These are phyloP conservation scores for Yasuhikotakia modesta DNA, from an alignment of 2,797 vertebrate genomes.

Conservation along the genomic window DNA sequence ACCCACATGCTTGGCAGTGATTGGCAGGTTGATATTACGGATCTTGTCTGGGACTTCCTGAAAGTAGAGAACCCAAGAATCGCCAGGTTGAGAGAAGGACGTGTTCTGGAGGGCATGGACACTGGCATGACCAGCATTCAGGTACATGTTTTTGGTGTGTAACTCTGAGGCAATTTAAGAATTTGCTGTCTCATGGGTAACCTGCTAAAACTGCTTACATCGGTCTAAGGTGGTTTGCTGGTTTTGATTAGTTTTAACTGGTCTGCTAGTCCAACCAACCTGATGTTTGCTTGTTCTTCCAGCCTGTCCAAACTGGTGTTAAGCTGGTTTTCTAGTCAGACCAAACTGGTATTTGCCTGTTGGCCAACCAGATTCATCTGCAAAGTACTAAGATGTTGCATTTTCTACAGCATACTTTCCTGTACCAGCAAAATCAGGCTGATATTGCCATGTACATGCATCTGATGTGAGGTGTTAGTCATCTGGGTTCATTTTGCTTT, in stretches of 20 bases:
- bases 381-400: neutral
- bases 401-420: conserved; percentile 6
- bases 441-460: conserved; percentile 36
- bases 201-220: too few relatives aligned
- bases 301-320: neutral
- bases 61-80: conserved; percentile 87
- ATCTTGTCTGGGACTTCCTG: conserved; percentile 89
- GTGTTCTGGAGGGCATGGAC: conserved; percentile 84
- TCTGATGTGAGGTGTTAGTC: conserved; percentile 41
- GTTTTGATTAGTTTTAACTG: neutral
- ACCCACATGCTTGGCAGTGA: conserved; percentile 84
- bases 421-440: conserved; percentile 12
- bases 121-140: conserved; percentile 92
- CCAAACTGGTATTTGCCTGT: neutral
- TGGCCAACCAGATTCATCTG: neutral
- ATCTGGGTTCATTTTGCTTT: conserved; percentile 35
- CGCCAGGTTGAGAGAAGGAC: conserved; percentile 82
- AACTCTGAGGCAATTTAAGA: neutral
- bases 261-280: neutral
- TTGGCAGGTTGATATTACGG: conserved; percentile 94
- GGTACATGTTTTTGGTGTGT: conserved; percentile 68
- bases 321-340: neutral
- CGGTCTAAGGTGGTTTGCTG: too few relatives aligned
- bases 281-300: neutral
- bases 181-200: too few relatives aligned